Conservation (phyloP, 2,888 invertebrate species). For the Diplazon laetatorius region DNA sequence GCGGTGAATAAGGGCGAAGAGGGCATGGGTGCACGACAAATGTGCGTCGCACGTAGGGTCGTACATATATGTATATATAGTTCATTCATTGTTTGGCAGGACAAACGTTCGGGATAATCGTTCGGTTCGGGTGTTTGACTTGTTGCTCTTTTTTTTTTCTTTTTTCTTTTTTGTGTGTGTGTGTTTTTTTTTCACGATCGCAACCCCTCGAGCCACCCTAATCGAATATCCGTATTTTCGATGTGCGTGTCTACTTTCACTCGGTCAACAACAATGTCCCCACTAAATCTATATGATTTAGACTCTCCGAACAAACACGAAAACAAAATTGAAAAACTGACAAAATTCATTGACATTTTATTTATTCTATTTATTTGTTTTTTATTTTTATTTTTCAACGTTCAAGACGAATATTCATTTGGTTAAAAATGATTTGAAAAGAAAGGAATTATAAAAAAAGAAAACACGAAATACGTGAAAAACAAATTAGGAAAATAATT, state of each 20-base stretch:
- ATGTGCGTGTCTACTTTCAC: background rate
- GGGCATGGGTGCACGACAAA: conserved; percentile 31
- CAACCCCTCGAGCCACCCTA: conserved; percentile 19
- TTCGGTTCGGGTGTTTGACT: conserved; percentile 47
- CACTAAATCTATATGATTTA: conserved; percentile 60
- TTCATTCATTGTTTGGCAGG: conserved; percentile 51
- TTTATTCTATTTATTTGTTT: conserved; percentile 15
- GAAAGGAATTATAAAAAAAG: no score
- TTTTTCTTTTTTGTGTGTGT: conserved; percentile 20
- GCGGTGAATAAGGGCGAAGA: conserved; percentile 13
- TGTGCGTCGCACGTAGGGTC: conserved; percentile 10
- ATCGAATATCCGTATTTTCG: conserved; percentile 42
- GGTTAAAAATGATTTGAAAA: no score
- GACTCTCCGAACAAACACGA: conserved; percentile 31
- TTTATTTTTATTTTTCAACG: conserved; percentile 6
- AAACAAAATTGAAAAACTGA: background rate
- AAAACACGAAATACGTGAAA: no score
- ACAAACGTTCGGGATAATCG: conserved; percentile 50
- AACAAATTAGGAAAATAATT: no score
- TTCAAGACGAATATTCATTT: no score
- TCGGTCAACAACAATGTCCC: conserved; percentile 38
- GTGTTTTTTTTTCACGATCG: conserved; percentile 33
- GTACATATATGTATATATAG: no score
- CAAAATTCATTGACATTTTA: background rate
- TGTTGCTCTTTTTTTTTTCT: conserved; percentile 49